These are phyloP conservation scores for Macaria liturata DNA, from an alignment of 2,888 invertebrate species.

Conservation along the genomic window DNA sequence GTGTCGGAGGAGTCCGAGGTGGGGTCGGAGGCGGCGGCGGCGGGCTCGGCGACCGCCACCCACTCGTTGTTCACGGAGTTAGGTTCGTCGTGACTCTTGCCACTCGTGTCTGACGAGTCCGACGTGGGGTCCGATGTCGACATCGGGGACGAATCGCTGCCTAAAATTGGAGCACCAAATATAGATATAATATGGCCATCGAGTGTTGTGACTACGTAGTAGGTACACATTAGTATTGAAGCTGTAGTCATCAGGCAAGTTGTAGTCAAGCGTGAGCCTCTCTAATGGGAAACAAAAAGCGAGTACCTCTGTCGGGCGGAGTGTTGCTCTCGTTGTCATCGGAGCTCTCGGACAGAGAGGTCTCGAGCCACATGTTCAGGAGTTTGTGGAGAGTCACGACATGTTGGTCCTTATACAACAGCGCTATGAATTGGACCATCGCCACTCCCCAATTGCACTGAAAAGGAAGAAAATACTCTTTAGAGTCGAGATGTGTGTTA, in stretches of 20 bases:
- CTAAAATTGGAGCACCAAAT: not conserved
- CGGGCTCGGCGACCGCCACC: conserved; percentile 41
- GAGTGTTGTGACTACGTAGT: too few species aligned
- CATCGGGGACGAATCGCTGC: conserved; percentile 85
- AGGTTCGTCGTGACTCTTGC: conserved; percentile 59
- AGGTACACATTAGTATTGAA: too few species aligned
- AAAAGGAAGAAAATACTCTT: conserved; percentile 50
- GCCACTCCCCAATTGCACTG: conserved; percentile 88
- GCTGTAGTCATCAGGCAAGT: too few species aligned
- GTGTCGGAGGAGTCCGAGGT: conserved; percentile 90
- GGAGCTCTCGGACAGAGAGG: conserved; percentile 88
- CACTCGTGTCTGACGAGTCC: conserved; percentile 86
- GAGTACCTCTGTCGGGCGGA: conserved; percentile 80
- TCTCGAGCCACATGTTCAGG: conserved; percentile 88
- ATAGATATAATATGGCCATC: too few species aligned
- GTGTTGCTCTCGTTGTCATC: conserved; percentile 93
- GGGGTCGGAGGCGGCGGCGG: conserved; percentile 78
- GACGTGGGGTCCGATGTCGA: conserved; percentile 88
- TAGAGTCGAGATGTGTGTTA: conserved; percentile 45
- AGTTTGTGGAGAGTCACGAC: conserved; percentile 88
- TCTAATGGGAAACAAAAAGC: too few species aligned
- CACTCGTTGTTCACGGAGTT: conserved; percentile 52
- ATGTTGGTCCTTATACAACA: conserved; percentile 91
- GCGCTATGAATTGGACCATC: conserved; percentile 89
- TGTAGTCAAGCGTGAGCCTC: too few species aligned